Evolutionary conservation across 2,113 vertebrate species (phyloP).

Genomic region (Coryphaenoides rupestris): DNA sequence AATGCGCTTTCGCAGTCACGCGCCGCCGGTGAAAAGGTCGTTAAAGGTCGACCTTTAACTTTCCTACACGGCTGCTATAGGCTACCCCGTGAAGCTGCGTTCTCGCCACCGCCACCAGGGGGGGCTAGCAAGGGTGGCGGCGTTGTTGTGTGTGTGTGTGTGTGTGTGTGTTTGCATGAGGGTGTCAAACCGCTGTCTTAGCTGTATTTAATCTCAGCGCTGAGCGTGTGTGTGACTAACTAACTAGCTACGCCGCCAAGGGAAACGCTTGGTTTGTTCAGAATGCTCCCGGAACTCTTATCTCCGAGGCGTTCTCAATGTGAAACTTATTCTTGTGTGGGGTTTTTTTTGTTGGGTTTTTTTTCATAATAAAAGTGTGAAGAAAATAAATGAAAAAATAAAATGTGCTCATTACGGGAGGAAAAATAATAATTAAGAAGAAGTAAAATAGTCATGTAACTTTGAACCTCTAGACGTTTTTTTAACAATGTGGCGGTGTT

Average conservation of each 20-base stretch:
- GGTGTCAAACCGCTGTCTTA: slow-evolving; percentile 69
- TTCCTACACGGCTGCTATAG: too few relatives aligned
- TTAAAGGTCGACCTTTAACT: too few relatives aligned
- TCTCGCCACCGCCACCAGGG: too few relatives aligned
- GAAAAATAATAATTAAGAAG: slow-evolving; percentile 53
- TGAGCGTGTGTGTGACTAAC: slow-evolving; percentile 64
- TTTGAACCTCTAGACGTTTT: slow-evolving; percentile 84
- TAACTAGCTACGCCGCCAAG: slow-evolving; percentile 59
- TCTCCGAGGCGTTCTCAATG: slow-evolving; percentile 53
- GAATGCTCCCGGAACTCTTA: slow-evolving; percentile 54
- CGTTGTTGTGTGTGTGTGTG: slow-evolving; percentile 63
- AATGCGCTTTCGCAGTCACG: too few relatives aligned
- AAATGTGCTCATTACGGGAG: slow-evolving; percentile 75
- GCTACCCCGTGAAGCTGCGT: slow-evolving; percentile 15
- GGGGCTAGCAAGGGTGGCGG: slow-evolving; percentile 33
- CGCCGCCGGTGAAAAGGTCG: background rate
- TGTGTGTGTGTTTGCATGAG: slow-evolving; percentile 78
- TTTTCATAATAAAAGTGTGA: slow-evolving; percentile 78
- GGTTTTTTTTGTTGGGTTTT: slow-evolving; percentile 87
- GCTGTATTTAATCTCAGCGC: slow-evolving; percentile 70
- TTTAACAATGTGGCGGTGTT: slow-evolving; percentile 87
- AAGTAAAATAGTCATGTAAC: slow-evolving; percentile 80
- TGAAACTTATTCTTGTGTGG: too few relatives aligned
- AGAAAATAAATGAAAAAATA: slow-evolving; percentile 11
- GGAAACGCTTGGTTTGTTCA: slow-evolving; percentile 49